These are phyloP conservation scores for Spermophilus dauricus DNA, from an alignment of 2,113 vertebrate species.

Conservation along the genomic window DNA sequence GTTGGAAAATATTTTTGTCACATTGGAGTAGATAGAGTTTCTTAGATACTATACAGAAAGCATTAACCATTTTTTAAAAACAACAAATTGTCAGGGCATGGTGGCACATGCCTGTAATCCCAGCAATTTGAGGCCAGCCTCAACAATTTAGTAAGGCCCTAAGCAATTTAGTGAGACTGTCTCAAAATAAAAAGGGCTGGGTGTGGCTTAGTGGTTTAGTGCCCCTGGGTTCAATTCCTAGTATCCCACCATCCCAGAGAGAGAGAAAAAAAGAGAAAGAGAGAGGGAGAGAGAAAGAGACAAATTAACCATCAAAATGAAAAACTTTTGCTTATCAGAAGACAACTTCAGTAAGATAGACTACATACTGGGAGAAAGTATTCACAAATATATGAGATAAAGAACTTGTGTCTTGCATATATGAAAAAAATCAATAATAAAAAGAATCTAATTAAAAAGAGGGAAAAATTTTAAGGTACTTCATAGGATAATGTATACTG, in stretches of 20 bases:
- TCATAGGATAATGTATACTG: background rate
- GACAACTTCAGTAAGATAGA: background rate
- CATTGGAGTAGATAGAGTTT: background rate
- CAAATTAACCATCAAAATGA: background rate
- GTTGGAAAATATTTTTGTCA: no score
- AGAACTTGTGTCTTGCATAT: background rate
- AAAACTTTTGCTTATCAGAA: background rate
- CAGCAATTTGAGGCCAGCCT: no score
- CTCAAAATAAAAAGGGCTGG: no score
- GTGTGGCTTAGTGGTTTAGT: no score
- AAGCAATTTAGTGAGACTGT: no score
- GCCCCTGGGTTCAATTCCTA: no score
- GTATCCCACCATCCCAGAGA: background rate
- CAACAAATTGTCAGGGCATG: no score
- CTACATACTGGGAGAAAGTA: slow-evolving; percentile 14
- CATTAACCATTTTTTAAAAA: background rate
- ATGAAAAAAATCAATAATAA: background rate
- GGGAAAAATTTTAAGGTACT: background rate
- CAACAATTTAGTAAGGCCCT: no score
- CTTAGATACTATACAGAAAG: background rate
- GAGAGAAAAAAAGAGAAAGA: background rate
- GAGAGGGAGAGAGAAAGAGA: no score
- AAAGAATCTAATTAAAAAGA: background rate
- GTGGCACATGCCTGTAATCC: no score
- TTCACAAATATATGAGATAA: background rate